Evolutionary conservation across 2,888 invertebrate genomes (phyloP).

Genomic region (Nephrotoma appendiculata): DNA sequence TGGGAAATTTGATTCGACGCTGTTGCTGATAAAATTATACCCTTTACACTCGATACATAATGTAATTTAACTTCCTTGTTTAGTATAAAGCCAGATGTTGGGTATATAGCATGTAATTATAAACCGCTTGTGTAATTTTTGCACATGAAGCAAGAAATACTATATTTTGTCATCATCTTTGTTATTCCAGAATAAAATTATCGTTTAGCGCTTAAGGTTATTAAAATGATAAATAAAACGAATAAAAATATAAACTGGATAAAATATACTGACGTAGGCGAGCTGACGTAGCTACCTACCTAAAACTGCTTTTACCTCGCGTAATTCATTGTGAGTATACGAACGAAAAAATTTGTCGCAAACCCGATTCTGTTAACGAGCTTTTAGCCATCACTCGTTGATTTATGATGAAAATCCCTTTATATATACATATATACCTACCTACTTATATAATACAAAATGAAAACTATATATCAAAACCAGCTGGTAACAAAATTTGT

Average conservation of each 20-base stretch:
- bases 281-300: not conserved
- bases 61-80: not conserved
- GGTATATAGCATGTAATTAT: not conserved
- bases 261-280: not conserved
- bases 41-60: not conserved
- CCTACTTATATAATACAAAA: not conserved
- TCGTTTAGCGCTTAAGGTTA: not conserved
- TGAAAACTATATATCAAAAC: not conserved
- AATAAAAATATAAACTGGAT: not conserved
- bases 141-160: not conserved
- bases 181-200: not conserved
- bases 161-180: not conserved
- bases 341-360: not conserved
- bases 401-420: not conserved
- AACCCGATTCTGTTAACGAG: not conserved
- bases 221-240: not conserved
- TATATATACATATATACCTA: not conserved
- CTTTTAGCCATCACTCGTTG: not conserved
- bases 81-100: not conserved
- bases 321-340: not conserved
- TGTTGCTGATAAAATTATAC: no score
- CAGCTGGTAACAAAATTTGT: not conserved
- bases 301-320: not conserved
- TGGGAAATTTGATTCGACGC: not conserved
- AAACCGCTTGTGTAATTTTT: not conserved